These are phyloP conservation scores for Pseudomyrmex cubaensis DNA, from an alignment of 1,140 invertebrate genomes.

Conservation along the genomic window DNA sequence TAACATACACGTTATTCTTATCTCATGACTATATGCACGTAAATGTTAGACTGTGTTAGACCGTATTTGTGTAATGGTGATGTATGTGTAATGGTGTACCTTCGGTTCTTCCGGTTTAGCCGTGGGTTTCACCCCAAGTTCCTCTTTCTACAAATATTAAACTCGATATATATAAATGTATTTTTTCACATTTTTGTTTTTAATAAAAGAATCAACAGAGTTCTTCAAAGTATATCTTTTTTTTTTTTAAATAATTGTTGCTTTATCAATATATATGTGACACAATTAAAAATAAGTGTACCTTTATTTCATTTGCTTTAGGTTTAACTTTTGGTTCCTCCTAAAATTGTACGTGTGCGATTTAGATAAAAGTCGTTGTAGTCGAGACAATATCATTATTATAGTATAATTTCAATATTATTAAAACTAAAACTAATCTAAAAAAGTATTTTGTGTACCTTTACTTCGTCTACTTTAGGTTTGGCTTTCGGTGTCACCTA, in stretches of 20 bases:
- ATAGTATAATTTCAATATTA: neutral
- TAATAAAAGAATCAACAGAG: too few relatives aligned
- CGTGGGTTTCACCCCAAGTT: slow-evolving; percentile 55
- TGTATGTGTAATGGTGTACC: slow-evolving; percentile 69
- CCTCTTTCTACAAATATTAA: slow-evolving; percentile 69
- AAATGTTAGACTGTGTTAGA: slow-evolving; percentile 11
- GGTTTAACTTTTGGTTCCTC: slow-evolving; percentile 74
- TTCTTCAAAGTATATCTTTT: too few relatives aligned
- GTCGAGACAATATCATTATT: too few relatives aligned
- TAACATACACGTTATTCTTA: neutral
- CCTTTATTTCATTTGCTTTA: slow-evolving; percentile 77
- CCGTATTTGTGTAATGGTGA: neutral
- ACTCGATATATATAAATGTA: neutral
- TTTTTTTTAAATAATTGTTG: neutral
- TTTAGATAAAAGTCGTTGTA: neutral
- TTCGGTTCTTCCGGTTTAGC: slow-evolving; percentile 75
- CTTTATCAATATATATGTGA: neutral
- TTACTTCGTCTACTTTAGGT: slow-evolving; percentile 76
- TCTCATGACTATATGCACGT: slow-evolving; percentile 15
- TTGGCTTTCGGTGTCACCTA: slow-evolving; percentile 70
- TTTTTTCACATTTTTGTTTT: neutral
- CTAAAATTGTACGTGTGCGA: slow-evolving; percentile 57
- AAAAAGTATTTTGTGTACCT: slow-evolving; percentile 74
- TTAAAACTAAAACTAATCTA: slow-evolving; percentile 10
- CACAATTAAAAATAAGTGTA: slow-evolving; percentile 64